Evolutionary conservation across 2,113 vertebrate species (phyloP), one percentile per base, ranked within the genome.

Genomic region (Himantopus leucocephalus): DNA sequence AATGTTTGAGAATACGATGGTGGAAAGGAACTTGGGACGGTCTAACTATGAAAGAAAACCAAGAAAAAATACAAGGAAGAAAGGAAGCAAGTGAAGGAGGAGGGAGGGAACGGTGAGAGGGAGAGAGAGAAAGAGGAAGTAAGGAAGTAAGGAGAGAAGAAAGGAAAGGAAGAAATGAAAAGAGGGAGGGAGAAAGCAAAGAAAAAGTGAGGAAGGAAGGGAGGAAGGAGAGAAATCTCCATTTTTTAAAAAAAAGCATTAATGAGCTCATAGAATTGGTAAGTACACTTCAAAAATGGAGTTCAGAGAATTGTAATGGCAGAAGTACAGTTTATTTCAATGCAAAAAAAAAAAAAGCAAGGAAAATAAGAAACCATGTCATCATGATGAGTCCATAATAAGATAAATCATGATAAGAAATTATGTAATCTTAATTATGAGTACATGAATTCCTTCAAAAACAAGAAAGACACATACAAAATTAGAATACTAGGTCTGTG

Each of bases 241-340:
- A 1, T 37, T 6, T 50, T 83, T 39, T 18, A 0, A 3, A 50
- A 58, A 58, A 86, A 52, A 2, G 0, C 1, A 16, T 60, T 64
- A 55, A 59, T 29, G 24, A 85, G 5, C 20, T 71, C 26, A 34
- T 16, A 60, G 12, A 53, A 53, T 30, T 64, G 6, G 8, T 24
- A 47, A 87, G 23, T 27, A 70, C 9, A 39, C 14, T 70, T 58
- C 15, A 58, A 87, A 74, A 90, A 41, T 15, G 10, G 12, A 60
- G 9, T 39, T 75, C 45, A 68, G 62, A 63, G 23, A 59, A 75
- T 24, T 75, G 5, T 73, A 80, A 37, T 23, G 10, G 22, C 34
- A 68, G 53, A 85, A 85, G 2, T 47, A 12, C 8, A 58, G 15
- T n/a, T 50, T 30, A 47, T 73, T 58, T 66, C n/a, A 34, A 27